Evolutionary conservation across 2,888 invertebrate species (phyloP).

Genomic region (Ornithoptera priamus): DNA sequence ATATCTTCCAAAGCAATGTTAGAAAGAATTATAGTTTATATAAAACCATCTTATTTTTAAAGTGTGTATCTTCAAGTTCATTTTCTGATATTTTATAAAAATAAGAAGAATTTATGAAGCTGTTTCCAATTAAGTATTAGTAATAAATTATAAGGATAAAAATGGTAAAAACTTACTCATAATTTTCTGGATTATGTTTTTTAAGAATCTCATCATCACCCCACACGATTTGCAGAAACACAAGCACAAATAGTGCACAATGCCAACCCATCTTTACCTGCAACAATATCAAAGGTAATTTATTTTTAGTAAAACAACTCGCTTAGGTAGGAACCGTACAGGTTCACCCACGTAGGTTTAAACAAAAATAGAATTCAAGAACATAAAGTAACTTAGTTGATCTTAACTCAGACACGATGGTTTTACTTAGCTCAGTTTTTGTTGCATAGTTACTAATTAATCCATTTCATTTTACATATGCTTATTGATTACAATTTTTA

Average conservation of each 20-base stretch:
- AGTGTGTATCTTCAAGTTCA: too few species aligned
- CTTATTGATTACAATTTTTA: too few species aligned
- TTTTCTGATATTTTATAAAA: too few species aligned
- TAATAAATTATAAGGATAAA: neutral
- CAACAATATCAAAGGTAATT: conserved; percentile 23
- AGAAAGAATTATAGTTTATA: too few species aligned
- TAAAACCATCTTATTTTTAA: too few species aligned
- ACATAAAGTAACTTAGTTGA: neutral
- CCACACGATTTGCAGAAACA: conserved; percentile 47
- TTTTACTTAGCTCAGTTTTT: too few species aligned
- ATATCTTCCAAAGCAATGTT: too few species aligned
- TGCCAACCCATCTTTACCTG: conserved; percentile 48
- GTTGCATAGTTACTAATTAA: too few species aligned
- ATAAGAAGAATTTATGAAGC: too few species aligned
- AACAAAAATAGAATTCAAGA: neutral
- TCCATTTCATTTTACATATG: too few species aligned
- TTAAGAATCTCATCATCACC: conserved; percentile 45
- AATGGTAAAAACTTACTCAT: conserved; percentile 51
- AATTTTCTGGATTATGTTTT: conserved; percentile 44
- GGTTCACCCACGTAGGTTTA: neutral
- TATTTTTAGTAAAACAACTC: neutral
- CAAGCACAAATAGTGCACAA: conserved; percentile 44
- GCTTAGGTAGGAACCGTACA: neutral
- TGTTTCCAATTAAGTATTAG: too few species aligned
- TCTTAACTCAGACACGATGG: neutral